Base-by-base conservation (phyloP, 2,888 invertebrate genomes). In the Muscina levida region DNA sequence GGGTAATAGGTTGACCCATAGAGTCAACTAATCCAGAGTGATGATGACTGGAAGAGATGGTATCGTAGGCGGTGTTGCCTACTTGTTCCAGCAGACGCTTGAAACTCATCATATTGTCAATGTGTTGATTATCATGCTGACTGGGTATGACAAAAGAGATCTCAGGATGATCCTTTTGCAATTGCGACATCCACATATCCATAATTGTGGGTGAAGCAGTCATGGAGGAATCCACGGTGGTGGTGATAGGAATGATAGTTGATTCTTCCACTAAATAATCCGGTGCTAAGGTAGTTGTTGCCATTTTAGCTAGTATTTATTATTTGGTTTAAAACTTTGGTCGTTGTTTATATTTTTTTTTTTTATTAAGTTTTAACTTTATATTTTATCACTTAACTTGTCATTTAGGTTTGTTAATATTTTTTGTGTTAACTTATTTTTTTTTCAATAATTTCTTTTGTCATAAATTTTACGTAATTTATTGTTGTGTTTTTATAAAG, bases 61-160 rank as follows among this genome's bases (percentile, higher is more conserved):
- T 83, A 42, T 84, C 82, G 53, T 84, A 84, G 11, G 83, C 86
- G 17, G 85, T 85, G 68, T 86, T 87, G 78, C 87, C 87, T 37
- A 87, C 85, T 6, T 87, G 85, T 83, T 89, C 87, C 59, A 90
- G 84, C 73, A 90, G 82, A 51, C 87, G 86, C 65, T 89, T 90
- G 76, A 90, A 90, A 75, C 87, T 89, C 83, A 90, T 86, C 84
- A 90, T 85, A 74, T 86, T 87, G 67, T 89, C 89, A 51, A 90
- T 90, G 77, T 88, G 89, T 46, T 90, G 89, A 84, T 90, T 84
- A 81, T 90, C 90, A 72, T 87, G 87, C 56, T 88, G 89, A 51
- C 89, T 87, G 79, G 90, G 90, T 81, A 90, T 87, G 83, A 90
- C 90, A 74, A 90, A 90, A 51, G 90, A 90, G 79, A 90, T 90